Conservation (phyloP, 2,113 vertebrate genomes). For the Kryptolebias marmoratus region DNA sequence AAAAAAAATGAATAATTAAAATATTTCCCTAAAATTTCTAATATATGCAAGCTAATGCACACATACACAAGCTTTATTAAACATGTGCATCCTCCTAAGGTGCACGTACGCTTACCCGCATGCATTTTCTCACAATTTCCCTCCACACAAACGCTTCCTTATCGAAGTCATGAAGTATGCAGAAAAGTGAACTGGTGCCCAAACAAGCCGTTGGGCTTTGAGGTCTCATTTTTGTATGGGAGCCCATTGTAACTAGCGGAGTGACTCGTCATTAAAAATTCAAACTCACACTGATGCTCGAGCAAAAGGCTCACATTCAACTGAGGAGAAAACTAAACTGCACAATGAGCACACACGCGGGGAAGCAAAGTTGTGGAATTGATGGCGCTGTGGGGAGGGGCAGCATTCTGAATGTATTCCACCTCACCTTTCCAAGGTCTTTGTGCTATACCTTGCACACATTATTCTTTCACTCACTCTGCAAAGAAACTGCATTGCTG, state of each 20-base stretch:
- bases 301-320: conserved; percentile 60
- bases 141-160: conserved; percentile 5
- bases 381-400: conserved; percentile 1
- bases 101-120: conserved; percentile 27
- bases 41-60: conserved; percentile 50
- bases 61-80: conserved; percentile 40
- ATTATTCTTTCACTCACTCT: conserved; percentile 50
- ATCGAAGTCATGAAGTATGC: conserved; percentile 66
- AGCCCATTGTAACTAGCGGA: conserved; percentile 70
- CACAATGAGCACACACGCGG: neutral
- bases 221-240: conserved; percentile 73
- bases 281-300: conserved; percentile 58
- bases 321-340: conserved; percentile 19
- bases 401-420: conserved; percentile 18
- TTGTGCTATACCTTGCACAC: conserved; percentile 44
- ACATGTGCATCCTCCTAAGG: conserved; percentile 57
- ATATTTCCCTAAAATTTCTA: neutral
- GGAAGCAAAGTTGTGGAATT: conserved; percentile 5
- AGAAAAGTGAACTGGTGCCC: conserved; percentile 66
- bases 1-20: conserved; percentile 46
- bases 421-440: conserved; percentile 60
- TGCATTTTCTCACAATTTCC: neutral
- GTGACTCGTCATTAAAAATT: conserved; percentile 75
- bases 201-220: conserved; percentile 70
- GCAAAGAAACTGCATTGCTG: conserved; percentile 53